These are phyloP conservation scores for Dolichotis patagonum DNA, from an alignment of 2,113 vertebrate species.

Conservation along the genomic window DNA sequence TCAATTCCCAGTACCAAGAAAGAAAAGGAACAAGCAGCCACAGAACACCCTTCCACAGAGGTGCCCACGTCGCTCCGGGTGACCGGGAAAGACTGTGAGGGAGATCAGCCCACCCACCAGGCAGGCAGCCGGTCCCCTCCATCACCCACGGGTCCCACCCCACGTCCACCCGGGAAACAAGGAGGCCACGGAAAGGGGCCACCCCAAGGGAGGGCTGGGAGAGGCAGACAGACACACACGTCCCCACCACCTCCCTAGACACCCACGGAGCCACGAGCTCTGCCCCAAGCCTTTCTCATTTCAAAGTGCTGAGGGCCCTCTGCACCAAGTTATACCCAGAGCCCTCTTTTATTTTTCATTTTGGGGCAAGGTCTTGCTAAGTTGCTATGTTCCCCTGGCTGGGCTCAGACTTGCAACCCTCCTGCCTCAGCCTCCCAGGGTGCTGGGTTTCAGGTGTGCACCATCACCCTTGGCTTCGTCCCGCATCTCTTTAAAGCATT, in stretches of 20 bases:
- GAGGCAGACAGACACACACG: no score
- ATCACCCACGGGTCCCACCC: no score
- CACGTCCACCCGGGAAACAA: accelerated
- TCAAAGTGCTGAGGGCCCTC: background rate
- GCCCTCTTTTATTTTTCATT: background rate
- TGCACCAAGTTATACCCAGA: background rate
- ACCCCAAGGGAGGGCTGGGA: background rate
- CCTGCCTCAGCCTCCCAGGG: background rate
- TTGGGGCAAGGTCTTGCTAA: background rate
- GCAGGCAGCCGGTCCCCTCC: no score
- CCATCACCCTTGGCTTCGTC: background rate
- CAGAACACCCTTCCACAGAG: background rate
- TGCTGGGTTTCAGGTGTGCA: background rate
- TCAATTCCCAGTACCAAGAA: no score
- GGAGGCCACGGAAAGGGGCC: background rate
- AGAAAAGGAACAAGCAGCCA: no score
- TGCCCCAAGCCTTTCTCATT: background rate
- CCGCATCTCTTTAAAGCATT: background rate
- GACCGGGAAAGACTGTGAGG: background rate
- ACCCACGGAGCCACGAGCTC: background rate
- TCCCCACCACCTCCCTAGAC: background rate
- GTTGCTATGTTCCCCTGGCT: no score
- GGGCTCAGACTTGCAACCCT: background rate
- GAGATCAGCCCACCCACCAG: no score
- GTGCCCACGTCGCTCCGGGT: background rate